Base-by-base conservation (phyloP, 2,888 invertebrate species). In the Diploptera punctata region DNA sequence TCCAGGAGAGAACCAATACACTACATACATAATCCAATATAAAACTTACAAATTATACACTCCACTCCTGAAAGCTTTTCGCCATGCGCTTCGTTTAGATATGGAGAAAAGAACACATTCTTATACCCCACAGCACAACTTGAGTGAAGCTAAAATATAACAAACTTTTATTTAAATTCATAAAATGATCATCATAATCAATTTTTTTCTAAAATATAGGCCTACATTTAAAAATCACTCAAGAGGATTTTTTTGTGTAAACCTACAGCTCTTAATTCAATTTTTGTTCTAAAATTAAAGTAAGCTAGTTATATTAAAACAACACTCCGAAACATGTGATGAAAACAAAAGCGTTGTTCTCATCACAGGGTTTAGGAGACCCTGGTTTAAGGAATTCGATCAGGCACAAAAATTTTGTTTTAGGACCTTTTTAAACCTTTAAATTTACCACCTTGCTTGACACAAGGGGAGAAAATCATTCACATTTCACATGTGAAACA, bases 271-370 rank as follows among this genome's bases (percentile, higher is more conserved):
- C n/a, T n/a, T n/a, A n/a, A n/a, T n/a, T n/a, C n/a, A n/a, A n/a
- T n/a, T n/a, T n/a, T n/a, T n/a, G n/a, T n/a, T n/a, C n/a, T n/a
- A n/a, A n/a, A n/a, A n/a, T n/a, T n/a, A n/a, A n/a, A n/a, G n/a
- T n/a, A n/a, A n/a, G n/a, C n/a, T n/a, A n/a, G n/a, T n/a, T n/a
- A n/a, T n/a, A n/a, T n/a, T n/a, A n/a, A 33, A 33, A 33, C 10
- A 33, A 33, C 33, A 33, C 33, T 33, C 7, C 10, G 10, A 33
- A 33, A 33, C 33, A n/a, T 65, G 47, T 26, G 44, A 18, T 65
- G 24, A 65, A 29, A 21, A 26, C 65, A 65, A 65, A 54, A 13
- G 65, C 65, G 65, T 26, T 65, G 65, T 57, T 24, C 57, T 29
- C n/a, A 57, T n/a, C 57, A 18, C 26, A 57, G 57, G 57, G 26